A percentile compares a stretch with the other conserved stretches of the same genome.
Evolutionary conservation across 2,888 invertebrate genomes (phyloP).

Genomic region (Harpagoxenus sublaevis): DNA sequence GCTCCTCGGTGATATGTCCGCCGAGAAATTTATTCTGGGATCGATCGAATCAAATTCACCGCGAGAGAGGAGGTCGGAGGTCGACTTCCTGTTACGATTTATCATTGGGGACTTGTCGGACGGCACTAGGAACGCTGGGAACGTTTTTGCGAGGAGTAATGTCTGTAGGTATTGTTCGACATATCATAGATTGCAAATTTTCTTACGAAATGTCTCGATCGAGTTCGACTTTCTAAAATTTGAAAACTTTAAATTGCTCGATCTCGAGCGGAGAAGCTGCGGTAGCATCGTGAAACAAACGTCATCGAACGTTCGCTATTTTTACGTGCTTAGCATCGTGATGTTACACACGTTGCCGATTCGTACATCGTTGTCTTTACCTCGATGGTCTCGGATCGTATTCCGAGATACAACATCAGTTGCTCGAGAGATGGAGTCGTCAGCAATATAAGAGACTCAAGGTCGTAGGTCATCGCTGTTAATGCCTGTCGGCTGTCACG

Average conservation of each 20-base stretch:
- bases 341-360: neutral
- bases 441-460: conserved; percentile 54
- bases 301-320: neutral
- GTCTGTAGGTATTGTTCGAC: neutral
- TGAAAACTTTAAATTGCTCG: neutral
- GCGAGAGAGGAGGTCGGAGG: conserved; percentile 40
- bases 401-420: conserved; percentile 20
- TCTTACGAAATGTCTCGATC: neutral
- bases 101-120: conserved; percentile 41
- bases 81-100: conserved; percentile 51
- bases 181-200: neutral
- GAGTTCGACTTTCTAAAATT: neutral
- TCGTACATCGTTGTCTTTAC: neutral
- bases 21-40: conserved; percentile 50
- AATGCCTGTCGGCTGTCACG: conserved; percentile 68
- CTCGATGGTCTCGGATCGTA: conserved; percentile 12
- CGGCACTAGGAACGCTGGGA: conserved; percentile 3
- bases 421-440: conserved; percentile 41
- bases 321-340: neutral
- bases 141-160: conserved; percentile 8
- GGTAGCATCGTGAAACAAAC: neutral
- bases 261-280: neutral
- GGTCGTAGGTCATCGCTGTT: conserved; percentile 66
- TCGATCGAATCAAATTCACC: conserved; percentile 49
- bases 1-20: conserved; percentile 42